Conservation (phyloP, 2,797 vertebrate genomes). For the Anabas testudineus region DNA sequence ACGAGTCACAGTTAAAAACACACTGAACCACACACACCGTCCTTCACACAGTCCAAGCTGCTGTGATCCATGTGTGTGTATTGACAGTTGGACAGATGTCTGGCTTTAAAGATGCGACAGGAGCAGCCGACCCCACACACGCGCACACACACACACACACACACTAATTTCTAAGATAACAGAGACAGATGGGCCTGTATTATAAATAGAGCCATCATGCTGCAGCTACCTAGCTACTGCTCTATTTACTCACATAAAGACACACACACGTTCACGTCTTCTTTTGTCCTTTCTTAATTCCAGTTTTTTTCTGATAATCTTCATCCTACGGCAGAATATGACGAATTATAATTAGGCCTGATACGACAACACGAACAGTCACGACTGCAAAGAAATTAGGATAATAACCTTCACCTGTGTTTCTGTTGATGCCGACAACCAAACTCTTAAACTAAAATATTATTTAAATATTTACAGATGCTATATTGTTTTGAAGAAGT, state of each 20-base stretch:
- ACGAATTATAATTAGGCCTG: neutral
- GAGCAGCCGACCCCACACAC: slow-evolving; percentile 1
- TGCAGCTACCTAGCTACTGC: slow-evolving; percentile 44
- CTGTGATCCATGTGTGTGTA: slow-evolving; percentile 7
- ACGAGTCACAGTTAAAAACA: neutral
- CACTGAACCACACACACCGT: neutral
- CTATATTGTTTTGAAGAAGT: no score
- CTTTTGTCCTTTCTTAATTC: neutral
- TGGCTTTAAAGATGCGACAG: slow-evolving; percentile 28
- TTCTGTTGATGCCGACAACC: no score
- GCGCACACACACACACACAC: slow-evolving; percentile 20
- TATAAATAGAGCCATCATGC: slow-evolving; percentile 57
- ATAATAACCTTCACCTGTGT: neutral
- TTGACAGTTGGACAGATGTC: slow-evolving; percentile 50
- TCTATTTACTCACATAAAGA: slow-evolving; percentile 26
- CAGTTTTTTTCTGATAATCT: neutral
- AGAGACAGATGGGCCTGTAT: slow-evolving; percentile 57
- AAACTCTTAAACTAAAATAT: no score
- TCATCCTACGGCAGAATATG: neutral
- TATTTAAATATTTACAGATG: no score
- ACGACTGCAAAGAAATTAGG: neutral
- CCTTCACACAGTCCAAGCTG: neutral
- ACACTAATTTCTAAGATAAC: slow-evolving; percentile 47
- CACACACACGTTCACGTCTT: neutral
- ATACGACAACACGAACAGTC: neutral